Evolutionary conservation across 2,797 vertebrate species (phyloP), one percentile per base, ranked within the genome.

Genomic region (Syndactyla subalaris): DNA sequence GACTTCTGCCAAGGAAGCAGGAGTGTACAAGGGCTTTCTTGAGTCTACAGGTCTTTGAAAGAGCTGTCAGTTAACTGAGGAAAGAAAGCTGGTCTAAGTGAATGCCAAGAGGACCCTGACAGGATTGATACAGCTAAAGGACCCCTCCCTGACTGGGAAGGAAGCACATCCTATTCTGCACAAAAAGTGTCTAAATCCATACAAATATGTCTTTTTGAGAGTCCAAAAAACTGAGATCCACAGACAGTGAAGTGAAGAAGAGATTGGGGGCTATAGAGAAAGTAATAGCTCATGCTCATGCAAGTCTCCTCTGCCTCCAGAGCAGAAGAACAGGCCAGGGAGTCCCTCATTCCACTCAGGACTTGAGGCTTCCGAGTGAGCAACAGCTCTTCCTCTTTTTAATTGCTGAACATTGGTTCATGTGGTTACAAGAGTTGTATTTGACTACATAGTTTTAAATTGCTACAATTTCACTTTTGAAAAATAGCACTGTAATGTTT

Each of bases 271-370:
- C 43, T 52, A 22, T 38, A 72, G 30, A 55, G 63, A 62, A 67
- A 70, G 54, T 15, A 46, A 9, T 6, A 72, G 58, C 4, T 46
- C 14, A 10, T 0, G 1, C 22, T 14, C n/a, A 2, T 15, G 9
- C 24, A 38, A 21, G 18, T 27, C 9, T 51, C 8, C 39, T 30
- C 80, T 74, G 34, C 30, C 57, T 26, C 36, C 0, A 1, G 30
- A 67, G 15, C 30, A 38, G 51, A 75, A 38, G 51, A 75, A 12
- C 1, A 72, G 65, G 1, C 9, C 23, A 62, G 20, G 19, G 10
- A 59, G 3, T 16, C 10, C 29, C 61, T 45, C 17, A 3, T 7
- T 52, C 24, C 2, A 1, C 48, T 51, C 68, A n/a, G 32, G 32
- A 62, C 10, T 73, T 15, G 6, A 63, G 9, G 27, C 32, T 77